A percentile compares a stretch with the other conserved stretches of the same genome.
Conservation (phyloP, 2,888 invertebrate genomes). For the Flexamia atlantica region DNA sequence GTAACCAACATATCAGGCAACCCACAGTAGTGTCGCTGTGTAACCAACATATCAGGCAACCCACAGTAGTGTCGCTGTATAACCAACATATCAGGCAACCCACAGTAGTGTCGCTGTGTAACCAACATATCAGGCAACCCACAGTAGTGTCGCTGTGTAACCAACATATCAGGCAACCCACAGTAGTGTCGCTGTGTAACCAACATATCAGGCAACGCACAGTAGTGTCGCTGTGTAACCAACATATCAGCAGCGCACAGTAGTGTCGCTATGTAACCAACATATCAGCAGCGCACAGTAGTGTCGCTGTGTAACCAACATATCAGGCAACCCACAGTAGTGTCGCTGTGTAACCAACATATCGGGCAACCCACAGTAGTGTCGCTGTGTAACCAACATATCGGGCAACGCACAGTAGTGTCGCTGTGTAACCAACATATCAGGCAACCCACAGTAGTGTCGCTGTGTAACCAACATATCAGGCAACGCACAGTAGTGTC, state of each 20-base stretch:
- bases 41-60: neutral
- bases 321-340: neutral
- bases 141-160: neutral
- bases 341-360: neutral
- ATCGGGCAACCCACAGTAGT: no score
- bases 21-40: neutral
- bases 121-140: neutral
- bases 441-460: neutral
- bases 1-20: neutral
- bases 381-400: no score
- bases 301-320: neutral
- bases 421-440: neutral
- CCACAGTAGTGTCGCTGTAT: neutral
- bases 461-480: neutral
- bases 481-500: neutral
- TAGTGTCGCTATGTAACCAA: neutral
- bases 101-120: neutral
- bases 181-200: neutral
- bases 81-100: neutral
- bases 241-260: neutral
- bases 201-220: neutral
- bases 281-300: neutral
- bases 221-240: no score
- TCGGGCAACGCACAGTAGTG: neutral
- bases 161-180: neutral